Evolutionary conservation across 2,113 vertebrate genomes (phyloP), one percentile per base, ranked within the genome.

Genomic region (Calidris pygmaea): DNA sequence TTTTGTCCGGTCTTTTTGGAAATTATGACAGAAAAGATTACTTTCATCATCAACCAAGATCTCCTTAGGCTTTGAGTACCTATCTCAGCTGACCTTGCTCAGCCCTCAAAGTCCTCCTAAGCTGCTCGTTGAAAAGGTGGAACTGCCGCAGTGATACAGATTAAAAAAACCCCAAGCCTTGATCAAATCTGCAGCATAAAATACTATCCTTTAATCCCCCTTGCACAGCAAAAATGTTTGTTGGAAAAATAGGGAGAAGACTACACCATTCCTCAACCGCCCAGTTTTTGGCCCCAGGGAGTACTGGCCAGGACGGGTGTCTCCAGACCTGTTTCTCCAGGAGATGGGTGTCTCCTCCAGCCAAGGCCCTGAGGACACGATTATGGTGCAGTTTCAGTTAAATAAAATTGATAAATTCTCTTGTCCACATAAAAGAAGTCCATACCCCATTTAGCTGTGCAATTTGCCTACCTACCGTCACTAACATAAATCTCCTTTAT

Each of bases 361-460:
- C 93, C 92, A 66, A 84, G 73, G 71, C 88, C 87, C 60, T 0
- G 7, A 47, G 10, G 66, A 92, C 84, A 91, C 0, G 0, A 45
- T 78, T 87, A 62, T 70, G 80, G 80, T n/a, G 37, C 80, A 60
- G 92, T 81, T 90, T 81, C 68, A 92, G 92, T 94, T 92, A 93
- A 93, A 95, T 89, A 94, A 94, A 97, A 96, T 84, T 90, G 96
- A 96, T 96, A 90, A 96, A 97, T 95, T 95, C 92, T 96, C 92
- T 92, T 92, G 95, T 95, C 95, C 89, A 95, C 95, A 92, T 92
- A 96, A 96, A 96, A 94, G 89, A 89, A 96, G 94, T 93, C 96
- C 95, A 96, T 93, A 96, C 94, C 96, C 96, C 92, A 96, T 97
- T 97, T 96, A 97, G 86, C 95, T 96, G 92, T 95, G 88, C 94